Evolutionary conservation across 2,888 invertebrate genomes (phyloP).

Genomic region (Allophyes oxyacanthae): DNA sequence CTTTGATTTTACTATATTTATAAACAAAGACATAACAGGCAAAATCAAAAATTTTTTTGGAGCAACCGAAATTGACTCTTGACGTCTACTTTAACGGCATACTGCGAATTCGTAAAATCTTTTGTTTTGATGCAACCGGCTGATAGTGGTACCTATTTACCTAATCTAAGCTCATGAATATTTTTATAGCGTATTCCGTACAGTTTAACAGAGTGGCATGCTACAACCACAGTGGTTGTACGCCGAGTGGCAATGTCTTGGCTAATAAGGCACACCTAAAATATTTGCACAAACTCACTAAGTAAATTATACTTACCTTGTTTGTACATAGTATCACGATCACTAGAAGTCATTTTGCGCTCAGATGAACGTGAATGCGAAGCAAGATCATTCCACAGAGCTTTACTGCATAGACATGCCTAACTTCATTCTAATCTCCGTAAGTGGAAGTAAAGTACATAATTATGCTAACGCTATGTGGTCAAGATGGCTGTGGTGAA

Average conservation of each 20-base stretch:
- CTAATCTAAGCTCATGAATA: too few species aligned
- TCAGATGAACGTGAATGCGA: slow-evolving; percentile 54
- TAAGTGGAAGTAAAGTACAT: slow-evolving; percentile 40
- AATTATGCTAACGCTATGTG: slow-evolving; percentile 22
- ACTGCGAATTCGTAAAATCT: too few species aligned
- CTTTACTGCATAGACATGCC: slow-evolving; percentile 48
- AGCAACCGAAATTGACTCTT: too few species aligned
- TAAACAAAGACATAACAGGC: too few species aligned
- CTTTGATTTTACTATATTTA: too few species aligned
- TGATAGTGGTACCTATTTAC: too few species aligned
- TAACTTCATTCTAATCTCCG: slow-evolving; percentile 62
- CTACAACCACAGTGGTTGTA: slow-evolving; percentile 34
- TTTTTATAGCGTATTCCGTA: too few species aligned
- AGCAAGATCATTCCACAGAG: slow-evolving; percentile 54
- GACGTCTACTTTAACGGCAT: too few species aligned
- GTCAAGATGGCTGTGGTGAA: slow-evolving; percentile 54
- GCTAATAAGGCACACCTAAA: slow-evolving; percentile 58
- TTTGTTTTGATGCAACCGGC: too few species aligned
- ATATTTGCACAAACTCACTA: slow-evolving; percentile 54
- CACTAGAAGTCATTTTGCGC: slow-evolving; percentile 58
- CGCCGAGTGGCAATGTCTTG: slow-evolving; percentile 30
- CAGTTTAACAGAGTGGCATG: not conserved
- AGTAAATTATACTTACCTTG: slow-evolving; percentile 57
- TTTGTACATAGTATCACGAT: slow-evolving; percentile 63
- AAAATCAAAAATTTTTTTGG: too few species aligned